Evolutionary conservation across 2,888 invertebrate species (phyloP).

Genomic region (Sussaba pulchella): DNA sequence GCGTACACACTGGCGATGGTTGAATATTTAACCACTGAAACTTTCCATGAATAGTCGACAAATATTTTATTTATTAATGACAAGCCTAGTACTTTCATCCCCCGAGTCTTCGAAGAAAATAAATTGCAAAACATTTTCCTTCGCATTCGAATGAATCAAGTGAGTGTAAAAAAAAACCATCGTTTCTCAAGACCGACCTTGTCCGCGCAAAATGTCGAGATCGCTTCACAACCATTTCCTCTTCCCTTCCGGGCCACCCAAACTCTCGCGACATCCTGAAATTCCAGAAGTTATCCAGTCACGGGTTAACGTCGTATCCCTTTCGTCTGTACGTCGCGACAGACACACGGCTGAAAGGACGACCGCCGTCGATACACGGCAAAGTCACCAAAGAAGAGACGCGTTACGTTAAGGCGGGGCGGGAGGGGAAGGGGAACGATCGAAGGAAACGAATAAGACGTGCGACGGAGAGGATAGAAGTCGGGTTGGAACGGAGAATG

Average conservation of each 20-base stretch:
- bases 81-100: too few relatives aligned
- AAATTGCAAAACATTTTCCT: not conserved
- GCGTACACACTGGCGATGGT: too few relatives aligned
- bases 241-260: not conserved
- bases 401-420: too few relatives aligned
- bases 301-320: not conserved
- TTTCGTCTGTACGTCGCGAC: slow-evolving; percentile 30
- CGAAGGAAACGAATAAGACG: slow-evolving; percentile 34
- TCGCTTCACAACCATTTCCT: not conserved
- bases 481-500: slow-evolving; percentile 48
- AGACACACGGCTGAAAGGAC: slow-evolving; percentile 30
- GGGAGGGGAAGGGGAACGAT: too few relatives aligned
- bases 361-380: slow-evolving; percentile 51
- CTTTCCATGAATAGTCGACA: too few relatives aligned
- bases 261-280: not conserved
- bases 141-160: not conserved
- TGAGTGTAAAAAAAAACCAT: not conserved
- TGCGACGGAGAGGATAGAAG: slow-evolving; percentile 23
- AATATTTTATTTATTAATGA: too few relatives aligned
- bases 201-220: slow-evolving; percentile 1
- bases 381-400: slow-evolving; percentile 21
- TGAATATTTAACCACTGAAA: too few relatives aligned
- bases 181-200: not conserved
- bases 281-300: slow-evolving; percentile 6
- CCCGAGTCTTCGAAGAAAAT: not conserved